These are phyloP conservation scores for Ectobius pallidus DNA, from an alignment of 2,888 invertebrate genomes.

Conservation along the genomic window DNA sequence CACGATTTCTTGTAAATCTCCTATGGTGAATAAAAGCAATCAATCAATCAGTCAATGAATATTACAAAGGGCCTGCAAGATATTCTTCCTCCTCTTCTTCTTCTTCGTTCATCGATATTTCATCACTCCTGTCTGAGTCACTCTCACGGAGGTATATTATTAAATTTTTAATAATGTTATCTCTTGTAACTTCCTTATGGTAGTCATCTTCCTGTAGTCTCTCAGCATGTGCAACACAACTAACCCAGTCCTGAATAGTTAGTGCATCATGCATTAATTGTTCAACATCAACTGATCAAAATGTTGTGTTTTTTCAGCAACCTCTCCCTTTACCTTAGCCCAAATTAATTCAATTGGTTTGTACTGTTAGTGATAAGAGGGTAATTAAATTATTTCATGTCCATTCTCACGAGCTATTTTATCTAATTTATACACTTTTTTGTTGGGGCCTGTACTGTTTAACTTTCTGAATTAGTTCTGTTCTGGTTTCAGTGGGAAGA, in stretches of 20 bases:
- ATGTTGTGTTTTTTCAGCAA: background rate
- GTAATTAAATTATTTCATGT: background rate
- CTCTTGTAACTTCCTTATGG: background rate
- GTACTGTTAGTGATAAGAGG: background rate
- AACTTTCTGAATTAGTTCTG: background rate
- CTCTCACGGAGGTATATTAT: background rate
- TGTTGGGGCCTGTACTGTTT: background rate
- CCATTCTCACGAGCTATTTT: background rate
- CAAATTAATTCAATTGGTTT: slow-evolving; percentile 2
- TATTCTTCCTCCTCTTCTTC: background rate
- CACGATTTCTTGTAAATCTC: too few relatives aligned
- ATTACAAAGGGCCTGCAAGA: background rate
- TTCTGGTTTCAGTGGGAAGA: background rate
- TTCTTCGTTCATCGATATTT: background rate
- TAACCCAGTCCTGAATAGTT: background rate
- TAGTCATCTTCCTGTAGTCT: background rate
- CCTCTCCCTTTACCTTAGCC: background rate
- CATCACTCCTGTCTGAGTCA: background rate
- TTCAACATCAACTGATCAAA: background rate
- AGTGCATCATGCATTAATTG: background rate
- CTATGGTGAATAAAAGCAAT: too few relatives aligned
- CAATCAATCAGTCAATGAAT: too few relatives aligned
- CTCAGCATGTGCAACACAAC: background rate
- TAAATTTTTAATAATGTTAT: background rate
- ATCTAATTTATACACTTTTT: background rate